phyloP scores from a whole-genome alignment of 2,888 invertebrate species.

The Eubasilissa splendida region DNA sequence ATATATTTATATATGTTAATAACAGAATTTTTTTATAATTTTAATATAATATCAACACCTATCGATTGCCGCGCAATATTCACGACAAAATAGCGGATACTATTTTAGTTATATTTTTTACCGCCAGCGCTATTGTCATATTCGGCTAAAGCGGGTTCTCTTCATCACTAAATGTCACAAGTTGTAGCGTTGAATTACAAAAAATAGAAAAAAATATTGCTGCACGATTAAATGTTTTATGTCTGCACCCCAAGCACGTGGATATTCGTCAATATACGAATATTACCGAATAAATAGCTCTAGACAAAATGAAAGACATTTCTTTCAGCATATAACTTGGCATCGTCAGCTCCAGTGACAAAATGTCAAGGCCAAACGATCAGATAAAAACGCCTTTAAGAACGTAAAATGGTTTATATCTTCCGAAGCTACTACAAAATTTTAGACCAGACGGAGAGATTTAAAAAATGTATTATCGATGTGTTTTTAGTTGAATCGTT shows the following conservation, averaged over 20 bases:
- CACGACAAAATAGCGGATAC: too few relatives aligned
- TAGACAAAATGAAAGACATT: constrained; percentile 9
- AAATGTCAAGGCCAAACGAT: constrained; percentile 10
- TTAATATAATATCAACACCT: too few relatives aligned
- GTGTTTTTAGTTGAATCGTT: not conserved
- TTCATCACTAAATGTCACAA: too few relatives aligned
- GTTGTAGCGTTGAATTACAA: too few relatives aligned
- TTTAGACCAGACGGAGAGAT: not conserved
- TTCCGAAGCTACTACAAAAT: not conserved
- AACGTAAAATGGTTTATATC: constrained; percentile 11
- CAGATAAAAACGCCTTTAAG: constrained; percentile 4
- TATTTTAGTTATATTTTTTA: too few relatives aligned
- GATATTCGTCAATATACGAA: not conserved
- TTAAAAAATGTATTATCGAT: not conserved
- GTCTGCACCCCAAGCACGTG: not conserved
- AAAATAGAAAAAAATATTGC: too few relatives aligned
- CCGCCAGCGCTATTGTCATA: too few relatives aligned
- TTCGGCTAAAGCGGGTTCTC: too few relatives aligned
- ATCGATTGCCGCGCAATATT: too few relatives aligned
- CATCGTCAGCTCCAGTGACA: not conserved
- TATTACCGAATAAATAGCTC: constrained; percentile 3
- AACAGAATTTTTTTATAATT: too few relatives aligned
- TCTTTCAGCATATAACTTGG: not conserved
- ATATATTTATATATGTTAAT: too few relatives aligned
- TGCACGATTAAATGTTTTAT: too few relatives aligned